Percentiles rank a stretch among this genome's conserved stretches.
These are phyloP conservation scores for Steinernema carpocapsae DNA, from an alignment of 2,888 invertebrate genomes.

Conservation along the genomic window DNA sequence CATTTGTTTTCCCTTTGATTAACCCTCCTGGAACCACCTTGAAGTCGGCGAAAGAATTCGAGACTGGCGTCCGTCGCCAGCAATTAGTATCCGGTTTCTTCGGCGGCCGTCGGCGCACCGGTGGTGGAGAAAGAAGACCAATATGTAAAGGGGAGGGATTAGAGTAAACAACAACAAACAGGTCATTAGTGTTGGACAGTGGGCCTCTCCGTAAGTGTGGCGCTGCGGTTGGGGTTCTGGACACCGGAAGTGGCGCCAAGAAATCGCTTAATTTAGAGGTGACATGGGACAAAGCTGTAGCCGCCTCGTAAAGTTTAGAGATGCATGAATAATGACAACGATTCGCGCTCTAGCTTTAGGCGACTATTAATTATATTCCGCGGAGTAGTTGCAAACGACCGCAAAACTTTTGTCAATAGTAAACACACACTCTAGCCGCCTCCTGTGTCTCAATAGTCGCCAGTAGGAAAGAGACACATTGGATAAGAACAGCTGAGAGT, in stretches of 20 bases:
- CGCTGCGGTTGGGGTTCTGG: neutral
- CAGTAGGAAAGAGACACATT: neutral
- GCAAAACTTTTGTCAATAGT: constrained; percentile 30
- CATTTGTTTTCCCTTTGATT: neutral
- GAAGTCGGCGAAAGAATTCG: no score
- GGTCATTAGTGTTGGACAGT: constrained; percentile 8
- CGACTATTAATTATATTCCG: constrained; percentile 21
- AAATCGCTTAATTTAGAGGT: no score
- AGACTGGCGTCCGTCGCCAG: no score
- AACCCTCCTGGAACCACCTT: no score
- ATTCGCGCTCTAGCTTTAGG: neutral
- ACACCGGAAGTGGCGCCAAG: neutral
- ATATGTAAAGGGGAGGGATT: constrained; percentile 16
- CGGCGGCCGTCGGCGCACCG: neutral
- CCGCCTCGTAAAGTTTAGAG: no score
- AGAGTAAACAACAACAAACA: constrained; percentile 33
- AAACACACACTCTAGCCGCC: constrained; percentile 12
- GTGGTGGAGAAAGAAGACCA: constrained; percentile 13
- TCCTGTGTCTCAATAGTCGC: constrained; percentile 17
- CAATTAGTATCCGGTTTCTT: constrained; percentile 30
- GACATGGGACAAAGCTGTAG: no score
- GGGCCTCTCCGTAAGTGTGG: neutral
- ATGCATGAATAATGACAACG: no score
- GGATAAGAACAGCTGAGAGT: constrained; percentile 33
- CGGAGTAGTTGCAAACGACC: constrained; percentile 15